Evolutionary conservation across 1,140 invertebrate species (phyloP), one percentile per base, ranked within the genome.

Genomic region (Rhagoletis pomonella): DNA sequence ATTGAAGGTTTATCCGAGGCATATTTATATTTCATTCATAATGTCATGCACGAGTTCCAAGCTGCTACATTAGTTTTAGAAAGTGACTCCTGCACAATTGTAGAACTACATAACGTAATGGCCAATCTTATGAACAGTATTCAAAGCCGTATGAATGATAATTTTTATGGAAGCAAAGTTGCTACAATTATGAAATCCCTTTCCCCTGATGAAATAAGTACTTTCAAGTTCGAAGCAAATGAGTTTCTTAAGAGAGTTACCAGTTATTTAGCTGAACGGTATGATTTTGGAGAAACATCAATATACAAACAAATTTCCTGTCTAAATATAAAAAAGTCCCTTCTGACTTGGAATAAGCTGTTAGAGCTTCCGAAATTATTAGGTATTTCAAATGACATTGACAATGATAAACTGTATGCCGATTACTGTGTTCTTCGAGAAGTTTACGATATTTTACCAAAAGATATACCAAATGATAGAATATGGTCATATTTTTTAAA

Each of bases 401-500:
- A 39, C 4, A 73, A 73, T 73, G 69, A 73, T 39, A 29, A 29
- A 29, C 29, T 29, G 29, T 29, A 29, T 29, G 29, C 29, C 29
- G 29, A 29, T 29, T 29, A 29, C 29, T 29, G 29, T 29, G 29
- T 29, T 29, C 29, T 29, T 29, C 29, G 29, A 29, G 29, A 29
- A 29, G 29, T 29, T 29, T 29, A 29, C 29, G 29, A 29, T 29
- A 29, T 29, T 29, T 29, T 29, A 29, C 29, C 29, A 29, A 29
- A 29, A 29, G 29, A 29, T 29, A 29, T 29, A 29, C 29, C 29
- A 29, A 29, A 29, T 58, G 77, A 84, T 9, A 58, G 55, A 84
- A 44, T 47, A 84, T 84, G 77, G 77, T 84, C 77, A 55, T 55
- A 84, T 17, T 58, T 84, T 84, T 84, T 84, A 5, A 84, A 84